These are phyloP conservation scores for Xenopus laevis DNA, from an alignment of 2,113 vertebrate genomes.

Conservation along the genomic window DNA sequence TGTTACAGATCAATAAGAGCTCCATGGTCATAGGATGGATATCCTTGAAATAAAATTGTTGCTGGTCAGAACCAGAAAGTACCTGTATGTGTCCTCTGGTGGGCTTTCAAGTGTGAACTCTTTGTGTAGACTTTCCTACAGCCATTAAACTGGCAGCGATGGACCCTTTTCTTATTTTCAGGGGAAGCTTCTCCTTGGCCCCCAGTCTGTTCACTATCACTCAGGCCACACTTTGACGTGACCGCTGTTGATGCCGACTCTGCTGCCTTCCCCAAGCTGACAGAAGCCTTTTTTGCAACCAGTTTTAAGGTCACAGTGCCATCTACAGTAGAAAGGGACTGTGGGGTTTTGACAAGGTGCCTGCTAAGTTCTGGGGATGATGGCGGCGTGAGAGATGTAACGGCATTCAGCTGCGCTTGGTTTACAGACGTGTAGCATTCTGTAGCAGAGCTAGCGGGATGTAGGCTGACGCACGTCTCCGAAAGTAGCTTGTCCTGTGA, in stretches of 20 bases:
- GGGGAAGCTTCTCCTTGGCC: slow-evolving; percentile 72
- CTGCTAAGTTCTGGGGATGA: slow-evolving; percentile 94
- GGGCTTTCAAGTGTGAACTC: slow-evolving; percentile 98
- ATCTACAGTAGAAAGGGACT: slow-evolving; percentile 82
- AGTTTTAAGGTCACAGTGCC: slow-evolving; percentile 90
- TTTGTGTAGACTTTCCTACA: slow-evolving; percentile 99
- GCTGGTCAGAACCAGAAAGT: slow-evolving; percentile 35
- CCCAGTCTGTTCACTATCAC: slow-evolving; percentile 78
- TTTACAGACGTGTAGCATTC: slow-evolving; percentile 76
- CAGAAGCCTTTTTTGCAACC: slow-evolving; percentile 87
- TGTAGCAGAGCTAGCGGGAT: slow-evolving; percentile 68
- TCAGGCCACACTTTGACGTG: slow-evolving; percentile 67
- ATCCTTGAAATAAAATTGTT: too few species aligned
- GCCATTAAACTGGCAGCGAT: slow-evolving; percentile 97
- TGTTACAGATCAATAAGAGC: too few species aligned
- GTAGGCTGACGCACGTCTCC: slow-evolving; percentile 71
- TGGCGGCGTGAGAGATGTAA: slow-evolving; percentile 93
- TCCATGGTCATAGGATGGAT: too few species aligned
- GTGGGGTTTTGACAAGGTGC: slow-evolving; percentile 88
- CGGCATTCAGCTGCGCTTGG: slow-evolving; percentile 92
- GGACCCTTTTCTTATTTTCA: slow-evolving; percentile 97
- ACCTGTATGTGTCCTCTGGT: slow-evolving; percentile 99
- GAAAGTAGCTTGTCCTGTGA: slow-evolving; percentile 75
- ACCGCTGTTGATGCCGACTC: slow-evolving; percentile 70
- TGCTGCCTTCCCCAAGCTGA: slow-evolving; percentile 79